These are phyloP conservation scores for Leptinotarsa haldemani DNA, from an alignment of 2,888 invertebrate genomes.

Conservation along the genomic window DNA sequence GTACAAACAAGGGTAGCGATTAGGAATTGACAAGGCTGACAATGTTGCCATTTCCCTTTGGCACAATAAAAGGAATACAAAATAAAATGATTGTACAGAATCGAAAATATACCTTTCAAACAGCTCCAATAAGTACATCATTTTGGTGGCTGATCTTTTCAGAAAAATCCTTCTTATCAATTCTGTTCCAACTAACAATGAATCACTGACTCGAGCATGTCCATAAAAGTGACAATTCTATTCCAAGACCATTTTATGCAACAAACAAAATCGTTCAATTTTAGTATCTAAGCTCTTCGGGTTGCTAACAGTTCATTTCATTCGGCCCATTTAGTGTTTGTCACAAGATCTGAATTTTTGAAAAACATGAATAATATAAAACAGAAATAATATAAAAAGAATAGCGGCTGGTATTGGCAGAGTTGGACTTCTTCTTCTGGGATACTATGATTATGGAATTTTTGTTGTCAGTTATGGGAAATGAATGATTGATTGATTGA, in stretches of 20 bases:
- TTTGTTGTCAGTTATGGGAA: too few species aligned
- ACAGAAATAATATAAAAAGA: constrained; percentile 29
- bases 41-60: too few species aligned
- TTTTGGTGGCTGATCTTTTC: background rate
- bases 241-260: constrained; percentile 18
- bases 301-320: constrained; percentile 29
- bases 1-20: too few species aligned
- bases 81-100: too few species aligned
- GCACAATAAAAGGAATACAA: too few species aligned
- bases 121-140: too few species aligned
- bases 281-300: constrained; percentile 22
- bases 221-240: background rate
- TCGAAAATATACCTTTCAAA: too few species aligned
- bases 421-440: background rate
- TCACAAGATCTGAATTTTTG: constrained; percentile 33
- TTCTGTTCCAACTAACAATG: background rate
- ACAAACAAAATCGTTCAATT: constrained; percentile 32
- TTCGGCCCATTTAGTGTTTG: constrained; percentile 35
- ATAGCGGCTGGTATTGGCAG: background rate
- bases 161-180: background rate
- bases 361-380: constrained; percentile 36
- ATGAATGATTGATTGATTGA: too few species aligned
- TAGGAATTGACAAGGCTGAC: too few species aligned
- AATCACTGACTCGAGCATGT: background rate
- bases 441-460: too few species aligned